A percentile compares a stretch with the other conserved stretches of the same genome.
Evolutionary conservation across 2,797 vertebrate species (phyloP).

Genomic region (Platalea minor): DNA sequence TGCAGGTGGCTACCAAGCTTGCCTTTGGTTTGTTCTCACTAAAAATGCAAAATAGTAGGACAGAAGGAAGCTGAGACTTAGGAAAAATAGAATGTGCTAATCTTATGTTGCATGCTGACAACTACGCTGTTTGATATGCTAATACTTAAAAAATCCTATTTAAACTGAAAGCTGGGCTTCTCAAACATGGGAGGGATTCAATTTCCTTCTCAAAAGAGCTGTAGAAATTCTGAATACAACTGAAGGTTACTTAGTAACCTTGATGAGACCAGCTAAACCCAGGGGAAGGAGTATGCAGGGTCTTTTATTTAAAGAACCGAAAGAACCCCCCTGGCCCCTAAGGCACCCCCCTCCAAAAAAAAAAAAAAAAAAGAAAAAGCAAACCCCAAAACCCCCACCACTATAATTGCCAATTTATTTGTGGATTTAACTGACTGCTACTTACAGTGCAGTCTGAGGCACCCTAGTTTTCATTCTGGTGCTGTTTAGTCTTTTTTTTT

Average conservation of each 20-base stretch:
- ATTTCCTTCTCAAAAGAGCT: neutral
- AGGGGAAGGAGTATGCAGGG: neutral
- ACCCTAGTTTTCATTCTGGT: neutral
- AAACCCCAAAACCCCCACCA: no score
- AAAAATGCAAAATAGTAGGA: conserved; percentile 3
- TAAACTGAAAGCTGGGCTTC: neutral
- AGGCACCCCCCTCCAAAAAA: neutral
- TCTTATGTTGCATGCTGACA: conserved; percentile 1
- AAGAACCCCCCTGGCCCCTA: neutral
- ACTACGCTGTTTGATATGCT: conserved; percentile 33
- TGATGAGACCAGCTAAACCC: neutral
- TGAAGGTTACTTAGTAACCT: conserved; percentile 25
- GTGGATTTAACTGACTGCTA: neutral
- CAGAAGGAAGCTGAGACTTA: neutral
- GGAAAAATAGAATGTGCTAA: neutral
- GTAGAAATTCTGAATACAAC: neutral
- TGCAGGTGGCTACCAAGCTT: neutral
- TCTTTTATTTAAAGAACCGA: neutral
- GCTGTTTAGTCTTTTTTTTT: neutral
- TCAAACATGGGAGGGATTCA: neutral
- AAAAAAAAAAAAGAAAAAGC: neutral
- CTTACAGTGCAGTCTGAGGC: neutral
- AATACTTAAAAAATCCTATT: conserved; percentile 47
- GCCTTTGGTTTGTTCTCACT: neutral
- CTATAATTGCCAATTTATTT: neutral